Percentiles rank a stretch among this genome's conserved stretches.
Conservation (phyloP, 2,888 invertebrate species). For the Ectemnius cavifrons region DNA sequence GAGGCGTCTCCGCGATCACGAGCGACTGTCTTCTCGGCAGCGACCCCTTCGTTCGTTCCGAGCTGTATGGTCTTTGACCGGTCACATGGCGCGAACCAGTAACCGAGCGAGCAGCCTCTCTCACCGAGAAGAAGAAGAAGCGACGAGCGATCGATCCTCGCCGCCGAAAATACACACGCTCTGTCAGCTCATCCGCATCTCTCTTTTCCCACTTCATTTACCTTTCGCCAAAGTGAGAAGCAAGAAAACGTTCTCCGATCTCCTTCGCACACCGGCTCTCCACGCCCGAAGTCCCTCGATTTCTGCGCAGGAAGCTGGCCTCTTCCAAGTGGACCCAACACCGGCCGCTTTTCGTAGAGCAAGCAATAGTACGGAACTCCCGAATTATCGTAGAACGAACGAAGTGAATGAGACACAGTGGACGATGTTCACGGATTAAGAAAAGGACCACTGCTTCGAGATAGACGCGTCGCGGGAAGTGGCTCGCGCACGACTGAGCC, state of each 20-base stretch:
- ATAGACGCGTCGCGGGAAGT: constrained; percentile 21
- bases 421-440: no score
- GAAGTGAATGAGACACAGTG: no score
- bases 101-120: no score
- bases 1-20: neutral
- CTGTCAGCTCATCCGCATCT: constrained; percentile 13
- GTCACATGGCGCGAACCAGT: constrained; percentile 45
- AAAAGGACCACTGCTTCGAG: no score
- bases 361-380: no score
- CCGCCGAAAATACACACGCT: constrained; percentile 12
- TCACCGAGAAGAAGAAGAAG: constrained; percentile 4
- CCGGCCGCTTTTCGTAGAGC: no score
- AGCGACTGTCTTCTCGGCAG: neutral
- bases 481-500: constrained; percentile 60
- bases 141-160: constrained; percentile 51
- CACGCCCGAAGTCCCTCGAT: no score
- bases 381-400: no score
- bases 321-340: no score
- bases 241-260: constrained; percentile 48
- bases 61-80: constrained; percentile 39
- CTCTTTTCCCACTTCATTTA: neutral
- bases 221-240: no score
- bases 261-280: constrained; percentile 1
- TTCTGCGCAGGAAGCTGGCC: no score
- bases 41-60: no score